Conservation (phyloP, 1,140 invertebrate species). For the Ostrea denselamellosa region DNA sequence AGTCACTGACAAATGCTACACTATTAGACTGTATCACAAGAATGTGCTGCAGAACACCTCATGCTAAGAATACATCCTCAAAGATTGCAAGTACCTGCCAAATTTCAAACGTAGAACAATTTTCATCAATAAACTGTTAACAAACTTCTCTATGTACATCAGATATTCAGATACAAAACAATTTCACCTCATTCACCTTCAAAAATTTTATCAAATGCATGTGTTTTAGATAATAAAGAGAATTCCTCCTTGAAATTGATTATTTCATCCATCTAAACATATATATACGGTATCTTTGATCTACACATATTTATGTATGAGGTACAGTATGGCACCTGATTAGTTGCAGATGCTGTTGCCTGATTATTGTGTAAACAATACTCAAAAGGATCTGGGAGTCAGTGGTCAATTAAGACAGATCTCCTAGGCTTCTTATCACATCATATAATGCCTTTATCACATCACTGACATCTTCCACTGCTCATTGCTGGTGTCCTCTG, state of each 20-base stretch:
- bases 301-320: slow-evolving; percentile 3
- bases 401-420: not conserved
- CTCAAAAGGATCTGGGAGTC: not conserved
- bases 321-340: not conserved
- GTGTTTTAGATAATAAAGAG: not conserved
- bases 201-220: not conserved
- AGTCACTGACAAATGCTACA: no score
- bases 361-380: slow-evolving; percentile 10
- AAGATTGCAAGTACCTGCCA: no score
- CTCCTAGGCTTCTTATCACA: not conserved
- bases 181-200: not conserved
- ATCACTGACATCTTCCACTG: not conserved
- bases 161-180: not conserved
- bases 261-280: not conserved
- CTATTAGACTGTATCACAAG: no score
- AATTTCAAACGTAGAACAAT: no score
- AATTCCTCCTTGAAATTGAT: slow-evolving; percentile 2
- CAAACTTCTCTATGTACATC: no score
- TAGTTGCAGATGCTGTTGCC: not conserved
- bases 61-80: no score
- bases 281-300: not conserved
- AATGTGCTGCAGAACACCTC: no score
- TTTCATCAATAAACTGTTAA: no score
- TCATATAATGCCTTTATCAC: slow-evolving; percentile 2
- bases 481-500: not conserved